Percentiles rank a stretch among this genome's conserved stretches.
These are phyloP conservation scores for Stichopus chloronotus DNA, from an alignment of 35 echinoderm and acorn worm species.

Conservation along the genomic window DNA sequence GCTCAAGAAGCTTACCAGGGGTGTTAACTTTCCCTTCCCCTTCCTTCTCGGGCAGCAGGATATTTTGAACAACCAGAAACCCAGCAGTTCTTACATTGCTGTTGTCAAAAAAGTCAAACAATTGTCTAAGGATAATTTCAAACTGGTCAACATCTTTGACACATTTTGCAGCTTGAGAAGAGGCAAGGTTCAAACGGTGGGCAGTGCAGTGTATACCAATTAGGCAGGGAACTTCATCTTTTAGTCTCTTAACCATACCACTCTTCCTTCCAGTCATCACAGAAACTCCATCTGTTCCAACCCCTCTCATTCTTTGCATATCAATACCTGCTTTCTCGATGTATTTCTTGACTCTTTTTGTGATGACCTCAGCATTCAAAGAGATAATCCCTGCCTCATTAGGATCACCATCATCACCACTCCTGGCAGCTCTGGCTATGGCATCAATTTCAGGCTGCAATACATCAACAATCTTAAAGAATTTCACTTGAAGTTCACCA, in stretches of 20 bases:
- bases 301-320: constrained; percentile 47
- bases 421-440: constrained; percentile 36
- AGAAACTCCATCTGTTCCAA: constrained; percentile 55
- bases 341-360: constrained; percentile 51
- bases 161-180: constrained; percentile 45
- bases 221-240: constrained; percentile 40
- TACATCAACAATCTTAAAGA: constrained; percentile 54
- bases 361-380: constrained; percentile 57
- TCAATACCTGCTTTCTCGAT: constrained; percentile 32
- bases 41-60: constrained; percentile 36
- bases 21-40: constrained; percentile 30
- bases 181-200: constrained; percentile 48
- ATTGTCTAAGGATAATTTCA: constrained; percentile 41
- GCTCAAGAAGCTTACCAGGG: constrained; percentile 53
- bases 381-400: constrained; percentile 29
- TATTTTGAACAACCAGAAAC: constrained; percentile 46
- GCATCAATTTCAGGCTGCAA: constrained; percentile 44
- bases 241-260: constrained; percentile 49
- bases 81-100: constrained; percentile 57
- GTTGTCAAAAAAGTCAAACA: constrained; percentile 60
- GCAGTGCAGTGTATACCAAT: constrained; percentile 58
- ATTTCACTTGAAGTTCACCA: constrained; percentile 44
- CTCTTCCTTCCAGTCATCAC: constrained; percentile 62
- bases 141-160: constrained; percentile 52
- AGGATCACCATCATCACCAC: background rate